A percentile compares a stretch with the other conserved stretches of the same genome.
Conservation (phyloP, 1,140 invertebrate genomes). For the Leguminivora glycinivorella region DNA sequence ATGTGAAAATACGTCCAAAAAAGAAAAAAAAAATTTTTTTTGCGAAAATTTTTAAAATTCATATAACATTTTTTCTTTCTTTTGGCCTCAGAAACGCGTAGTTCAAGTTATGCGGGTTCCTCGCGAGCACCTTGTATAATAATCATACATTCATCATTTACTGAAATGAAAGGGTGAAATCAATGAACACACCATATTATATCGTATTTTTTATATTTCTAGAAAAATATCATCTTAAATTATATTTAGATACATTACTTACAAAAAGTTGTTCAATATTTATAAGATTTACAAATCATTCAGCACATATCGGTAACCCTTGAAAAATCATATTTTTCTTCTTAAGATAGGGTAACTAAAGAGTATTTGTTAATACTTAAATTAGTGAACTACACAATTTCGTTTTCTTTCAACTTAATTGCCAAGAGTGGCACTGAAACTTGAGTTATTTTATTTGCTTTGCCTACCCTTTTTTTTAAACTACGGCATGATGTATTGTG, state of each 20-base stretch:
- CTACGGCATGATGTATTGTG: neutral
- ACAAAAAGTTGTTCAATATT: slow-evolving; percentile 37
- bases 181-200: neutral
- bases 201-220: slow-evolving; percentile 37
- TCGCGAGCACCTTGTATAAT: no score
- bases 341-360: slow-evolving; percentile 19
- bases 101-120: no score
- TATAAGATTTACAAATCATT: slow-evolving; percentile 42
- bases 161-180: neutral
- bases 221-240: slow-evolving; percentile 38
- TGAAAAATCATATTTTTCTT: slow-evolving; percentile 25
- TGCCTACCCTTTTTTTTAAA: no score
- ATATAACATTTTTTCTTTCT: no score
- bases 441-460: no score
- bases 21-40: no score
- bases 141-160: no score
- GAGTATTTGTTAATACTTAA: slow-evolving; percentile 28
- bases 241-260: slow-evolving; percentile 26
- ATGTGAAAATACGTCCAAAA: no score
- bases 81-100: no score
- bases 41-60: no score
- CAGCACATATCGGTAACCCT: slow-evolving; percentile 29
- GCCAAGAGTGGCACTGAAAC: no score
- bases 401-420: no score
- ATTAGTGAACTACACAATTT: slow-evolving; percentile 32